Evolutionary conservation across 2,888 invertebrate genomes (phyloP), one percentile per base, ranked within the genome.

Genomic region (Lysandra coridon): DNA sequence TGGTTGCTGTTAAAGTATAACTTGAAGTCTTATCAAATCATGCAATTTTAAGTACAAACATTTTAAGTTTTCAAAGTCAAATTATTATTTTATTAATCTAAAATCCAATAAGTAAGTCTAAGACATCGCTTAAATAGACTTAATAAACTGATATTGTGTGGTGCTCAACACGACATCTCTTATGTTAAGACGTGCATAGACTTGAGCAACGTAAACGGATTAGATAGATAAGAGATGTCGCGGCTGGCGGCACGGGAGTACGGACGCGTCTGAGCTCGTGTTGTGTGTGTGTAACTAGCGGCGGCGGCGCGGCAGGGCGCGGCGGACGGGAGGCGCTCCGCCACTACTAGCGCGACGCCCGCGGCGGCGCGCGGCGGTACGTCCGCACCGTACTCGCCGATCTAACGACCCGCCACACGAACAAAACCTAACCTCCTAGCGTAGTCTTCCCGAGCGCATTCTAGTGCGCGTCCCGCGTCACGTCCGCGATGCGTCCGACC

Each of bases 291-390:
- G 78, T 79, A 17, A 69, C 33, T 69, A 79, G 90, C 87, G 86
- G 87, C 85, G 89, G 90, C 87, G 90, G 87, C 83, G 83, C 87
- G 79, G 88, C 83, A 83, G 80, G 78, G 81, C 82, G 82, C 81
- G 82, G 81, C 83, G 85, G 81, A 79, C 85, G 84, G 81, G 81
- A 81, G 80, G 78, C 69, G 78, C 78, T 69, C 64, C 80, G 80
- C 75, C 81, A 80, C 80, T 79, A 79, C 81, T 80, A 79, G 81
- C 80, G 89, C 87, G 91, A 85, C 83, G 83, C 73, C 83, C 82
- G 75, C 78, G 78, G 80, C 79, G 79, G 80, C 83, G 84, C 81
- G 80, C 81, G 83, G 80, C 80, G 79, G 81, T 82, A 57, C 81
- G 83, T 82, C 84, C 84, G 78, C 79, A 78, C 78, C 78, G 73